Evolutionary conservation across 2,113 vertebrate genomes (phyloP).

Genomic region (Leucoraja erinaceus): DNA sequence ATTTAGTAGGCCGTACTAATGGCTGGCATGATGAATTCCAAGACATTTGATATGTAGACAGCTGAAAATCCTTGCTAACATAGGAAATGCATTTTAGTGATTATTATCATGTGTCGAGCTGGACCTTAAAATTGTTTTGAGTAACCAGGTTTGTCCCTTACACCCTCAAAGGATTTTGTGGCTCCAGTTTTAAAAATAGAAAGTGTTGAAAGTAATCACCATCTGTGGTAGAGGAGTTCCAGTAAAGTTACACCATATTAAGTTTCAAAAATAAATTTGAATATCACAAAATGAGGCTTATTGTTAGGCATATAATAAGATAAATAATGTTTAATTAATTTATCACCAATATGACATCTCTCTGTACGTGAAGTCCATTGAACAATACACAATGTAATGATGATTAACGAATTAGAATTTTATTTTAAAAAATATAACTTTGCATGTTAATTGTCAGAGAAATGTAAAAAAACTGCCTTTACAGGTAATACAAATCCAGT

Average conservation of each 20-base stretch:
- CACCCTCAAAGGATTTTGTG: not conserved
- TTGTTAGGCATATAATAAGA: not conserved
- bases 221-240: not conserved
- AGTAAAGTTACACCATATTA: not conserved
- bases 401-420: conserved; percentile 41
- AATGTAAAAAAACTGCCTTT: conserved; percentile 44
- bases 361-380: not conserved
- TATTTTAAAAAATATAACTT: conserved; percentile 48
- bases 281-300: not conserved
- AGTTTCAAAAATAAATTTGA: not conserved
- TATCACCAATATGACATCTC: not conserved
- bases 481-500: conserved; percentile 45
- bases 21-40: no score
- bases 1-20: no score
- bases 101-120: not conserved
- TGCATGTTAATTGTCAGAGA: conserved; percentile 43
- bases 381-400: conserved; percentile 25
- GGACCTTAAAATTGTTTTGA: not conserved
- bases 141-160: not conserved
- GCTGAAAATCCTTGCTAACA: not conserved
- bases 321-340: not conserved
- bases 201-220: no score
- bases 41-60: not conserved
- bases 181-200: not conserved
- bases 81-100: not conserved